Base-by-base conservation (phyloP, 2,797 vertebrate genomes). In the Triplophysa bombifrons region DNA sequence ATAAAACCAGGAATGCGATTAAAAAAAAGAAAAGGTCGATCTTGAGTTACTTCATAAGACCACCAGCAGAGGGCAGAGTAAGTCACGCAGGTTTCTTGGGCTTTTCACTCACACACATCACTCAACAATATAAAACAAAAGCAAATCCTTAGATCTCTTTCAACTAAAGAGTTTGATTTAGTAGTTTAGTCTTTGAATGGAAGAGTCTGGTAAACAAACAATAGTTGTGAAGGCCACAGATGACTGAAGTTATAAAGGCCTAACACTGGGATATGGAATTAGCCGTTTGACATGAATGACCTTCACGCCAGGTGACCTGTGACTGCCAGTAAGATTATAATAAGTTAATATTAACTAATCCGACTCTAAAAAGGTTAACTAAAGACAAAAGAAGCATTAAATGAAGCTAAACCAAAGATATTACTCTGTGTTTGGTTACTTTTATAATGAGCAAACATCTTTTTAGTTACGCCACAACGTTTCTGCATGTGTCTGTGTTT, bases 41-140 rank as follows among this genome's bases (percentile, higher is more conserved):
- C 9, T 61, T 11, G 10, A 25, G 5, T 16, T 27, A 1, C 1
- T 27, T 27, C 4, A 19, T n/a, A 12, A 65, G 94, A 94, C 74
- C 7, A 19, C 16, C 72, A 83, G 50, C 27, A 79, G 72, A 56
- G 66, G 76, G 50, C 48, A 41, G 51, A 25, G 8, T 61, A 17
- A 30, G 19, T 61, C 27, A 70, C 4, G 22, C 48, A 20, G 50
- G 11, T 63, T 30, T 8, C 16, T 16, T 12, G 19, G 20, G 53
- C 41, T 19, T 71, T 34, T 27, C 10, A 14, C 61, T 53, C 61
- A 58, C 34, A 60, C 10, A 41, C 41, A 58, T 73, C 67, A 60
- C 14, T 66, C 25, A 46, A 48, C 70, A 51, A 27, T 71, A 50
- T 25, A 66, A 72, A 64, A 58, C 67, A 74, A 61, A 68, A 70